Evolutionary conservation across 2,888 invertebrate species (phyloP).

Genomic region (Xestia xanthographa): DNA sequence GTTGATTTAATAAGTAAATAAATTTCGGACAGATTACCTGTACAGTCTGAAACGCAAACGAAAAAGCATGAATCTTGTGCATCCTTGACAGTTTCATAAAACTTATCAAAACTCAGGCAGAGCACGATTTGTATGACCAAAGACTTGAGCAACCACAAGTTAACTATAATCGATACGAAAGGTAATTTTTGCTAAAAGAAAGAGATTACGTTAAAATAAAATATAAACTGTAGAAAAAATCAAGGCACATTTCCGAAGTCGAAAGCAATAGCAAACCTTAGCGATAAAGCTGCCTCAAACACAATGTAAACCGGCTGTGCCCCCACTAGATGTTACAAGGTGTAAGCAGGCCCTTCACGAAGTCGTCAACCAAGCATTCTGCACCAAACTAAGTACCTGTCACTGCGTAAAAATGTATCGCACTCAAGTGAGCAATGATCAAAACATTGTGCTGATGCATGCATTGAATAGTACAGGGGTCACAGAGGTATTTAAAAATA

Average conservation of each 20-base stretch:
- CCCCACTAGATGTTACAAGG: neutral
- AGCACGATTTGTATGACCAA: constrained; percentile 9
- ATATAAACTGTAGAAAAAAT: neutral
- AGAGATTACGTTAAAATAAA: neutral
- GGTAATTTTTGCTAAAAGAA: constrained; percentile 8
- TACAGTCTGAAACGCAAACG: neutral
- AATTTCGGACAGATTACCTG: neutral
- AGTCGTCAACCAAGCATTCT: neutral
- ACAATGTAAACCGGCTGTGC: neutral
- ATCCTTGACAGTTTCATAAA: constrained; percentile 14
- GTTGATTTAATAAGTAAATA: neutral
- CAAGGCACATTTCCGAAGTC: neutral
- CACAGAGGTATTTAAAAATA: too few relatives aligned
- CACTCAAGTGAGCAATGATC: too few relatives aligned
- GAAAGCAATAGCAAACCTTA: neutral
- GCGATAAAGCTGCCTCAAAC: neutral
- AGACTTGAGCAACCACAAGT: constrained; percentile 8
- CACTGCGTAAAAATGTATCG: too few relatives aligned
- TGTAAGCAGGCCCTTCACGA: neutral
- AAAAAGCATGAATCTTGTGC: neutral
- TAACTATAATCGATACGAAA: neutral
- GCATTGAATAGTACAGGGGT: too few relatives aligned
- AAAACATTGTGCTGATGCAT: too few relatives aligned
- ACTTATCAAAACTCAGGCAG: neutral
- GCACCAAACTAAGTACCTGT: neutral